A percentile compares a stretch with the other conserved stretches of the same genome.
Conservation (phyloP, 2,113 vertebrate species). For the Ibidorhyncha struthersii region DNA sequence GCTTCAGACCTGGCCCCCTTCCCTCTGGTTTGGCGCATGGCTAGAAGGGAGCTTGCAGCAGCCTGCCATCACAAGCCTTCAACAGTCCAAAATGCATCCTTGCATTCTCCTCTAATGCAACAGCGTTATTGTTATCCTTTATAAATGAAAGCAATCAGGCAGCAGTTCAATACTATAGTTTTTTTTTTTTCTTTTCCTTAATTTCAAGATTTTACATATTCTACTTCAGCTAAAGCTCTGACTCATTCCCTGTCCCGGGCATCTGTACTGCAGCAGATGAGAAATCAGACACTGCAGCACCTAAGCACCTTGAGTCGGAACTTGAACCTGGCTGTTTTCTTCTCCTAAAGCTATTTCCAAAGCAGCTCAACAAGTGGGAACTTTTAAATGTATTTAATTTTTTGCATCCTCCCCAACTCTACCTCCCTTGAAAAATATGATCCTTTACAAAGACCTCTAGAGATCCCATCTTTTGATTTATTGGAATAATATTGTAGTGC, state of each 20-base stretch:
- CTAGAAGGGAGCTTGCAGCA: background rate
- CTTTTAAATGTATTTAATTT: background rate
- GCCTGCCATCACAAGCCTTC: background rate
- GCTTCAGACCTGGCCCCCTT: background rate
- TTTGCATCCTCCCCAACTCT: background rate
- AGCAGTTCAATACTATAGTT: background rate
- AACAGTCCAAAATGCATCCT: background rate
- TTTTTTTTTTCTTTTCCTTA: background rate
- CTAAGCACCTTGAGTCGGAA: background rate
- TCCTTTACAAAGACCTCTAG: conserved; percentile 25
- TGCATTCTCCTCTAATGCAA: background rate
- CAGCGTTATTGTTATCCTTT: background rate
- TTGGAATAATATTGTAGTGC: conserved; percentile 13
- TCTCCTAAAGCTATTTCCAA: background rate
- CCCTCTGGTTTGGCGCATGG: background rate
- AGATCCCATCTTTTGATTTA: conserved; percentile 58
- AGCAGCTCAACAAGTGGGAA: background rate
- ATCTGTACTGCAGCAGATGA: background rate
- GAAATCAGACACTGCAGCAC: background rate
- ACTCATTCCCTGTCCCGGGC: background rate
- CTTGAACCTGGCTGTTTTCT: background rate
- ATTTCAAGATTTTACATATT: background rate
- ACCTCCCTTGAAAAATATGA: conserved; percentile 18
- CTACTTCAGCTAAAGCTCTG: background rate
- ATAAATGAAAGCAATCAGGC: background rate